phyloP scores from a whole-genome alignment of 2,797 vertebrate genomes.

The Toxotes lorentzi region DNA sequence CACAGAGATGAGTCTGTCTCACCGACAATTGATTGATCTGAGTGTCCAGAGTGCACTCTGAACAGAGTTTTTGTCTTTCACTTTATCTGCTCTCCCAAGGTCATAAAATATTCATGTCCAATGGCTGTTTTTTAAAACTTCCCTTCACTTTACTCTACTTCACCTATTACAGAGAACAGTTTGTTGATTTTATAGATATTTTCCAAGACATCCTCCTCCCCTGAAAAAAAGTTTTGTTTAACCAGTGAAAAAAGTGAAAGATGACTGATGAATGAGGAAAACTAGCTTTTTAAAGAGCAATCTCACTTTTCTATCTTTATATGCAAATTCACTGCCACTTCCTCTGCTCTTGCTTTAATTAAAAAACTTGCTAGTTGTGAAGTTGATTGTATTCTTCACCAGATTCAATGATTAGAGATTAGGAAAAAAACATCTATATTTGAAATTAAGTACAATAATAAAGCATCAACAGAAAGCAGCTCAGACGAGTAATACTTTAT shows the following conservation, averaged over 20 bases:
- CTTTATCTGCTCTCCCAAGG: slow-evolving; percentile 73
- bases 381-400: slow-evolving; percentile 1
- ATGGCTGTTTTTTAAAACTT: slow-evolving; percentile 74
- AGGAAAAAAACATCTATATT: slow-evolving; percentile 1
- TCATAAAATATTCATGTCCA: slow-evolving; percentile 84
- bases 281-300: slow-evolving; percentile 15
- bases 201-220: slow-evolving; percentile 40
- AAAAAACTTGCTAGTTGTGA: slow-evolving; percentile 8
- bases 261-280: slow-evolving; percentile 30
- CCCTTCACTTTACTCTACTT: no score
- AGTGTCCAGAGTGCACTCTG: slow-evolving; percentile 53
- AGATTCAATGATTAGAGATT: not conserved
- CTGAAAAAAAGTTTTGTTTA: slow-evolving; percentile 28
- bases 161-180: slow-evolving; percentile 24
- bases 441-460: not conserved
- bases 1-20: slow-evolving; percentile 49
- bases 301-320: slow-evolving; percentile 23
- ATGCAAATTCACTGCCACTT: slow-evolving; percentile 33
- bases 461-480: not conserved
- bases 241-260: slow-evolving; percentile 38
- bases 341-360: slow-evolving; percentile 20
- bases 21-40: slow-evolving; percentile 80
- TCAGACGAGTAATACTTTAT: not conserved
- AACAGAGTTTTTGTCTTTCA: slow-evolving; percentile 76
- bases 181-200: slow-evolving; percentile 73